Percentiles rank a stretch among this genome's conserved stretches.
phyloP scores from a whole-genome alignment of 1,140 invertebrate species.

The Halesus radiatus region DNA sequence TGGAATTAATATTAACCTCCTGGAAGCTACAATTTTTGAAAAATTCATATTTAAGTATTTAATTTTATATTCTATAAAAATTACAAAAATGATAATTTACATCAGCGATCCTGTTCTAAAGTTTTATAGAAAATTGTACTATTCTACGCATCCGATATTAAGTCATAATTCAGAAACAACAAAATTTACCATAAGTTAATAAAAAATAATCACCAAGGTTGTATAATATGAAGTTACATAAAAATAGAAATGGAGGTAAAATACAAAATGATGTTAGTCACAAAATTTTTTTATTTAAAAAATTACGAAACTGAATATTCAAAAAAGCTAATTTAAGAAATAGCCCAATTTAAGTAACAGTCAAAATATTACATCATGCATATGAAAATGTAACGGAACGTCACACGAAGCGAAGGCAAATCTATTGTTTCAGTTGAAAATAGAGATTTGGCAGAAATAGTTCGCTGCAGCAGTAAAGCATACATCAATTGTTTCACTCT shows the following conservation, averaged over 20 bases:
- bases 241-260: neutral
- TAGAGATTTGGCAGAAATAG: no score
- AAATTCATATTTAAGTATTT: no score
- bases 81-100: no score
- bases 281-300: constrained; percentile 18
- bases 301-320: constrained; percentile 19
- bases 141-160: neutral
- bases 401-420: neutral
- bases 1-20: neutral
- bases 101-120: neutral
- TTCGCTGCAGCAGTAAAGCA: neutral
- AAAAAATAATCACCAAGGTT: no score
- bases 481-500: neutral
- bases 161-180: no score
- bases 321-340: neutral
- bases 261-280: constrained; percentile 25
- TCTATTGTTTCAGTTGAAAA: no score
- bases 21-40: neutral
- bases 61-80: no score
- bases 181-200: no score
- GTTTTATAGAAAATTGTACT: neutral
- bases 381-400: neutral
- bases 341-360: constrained; percentile 24
- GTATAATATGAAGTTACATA: no score
- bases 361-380: constrained; percentile 34